phyloP scores from a whole-genome alignment of 1,140 invertebrate genomes.

The Aphelinus atriplicis region DNA sequence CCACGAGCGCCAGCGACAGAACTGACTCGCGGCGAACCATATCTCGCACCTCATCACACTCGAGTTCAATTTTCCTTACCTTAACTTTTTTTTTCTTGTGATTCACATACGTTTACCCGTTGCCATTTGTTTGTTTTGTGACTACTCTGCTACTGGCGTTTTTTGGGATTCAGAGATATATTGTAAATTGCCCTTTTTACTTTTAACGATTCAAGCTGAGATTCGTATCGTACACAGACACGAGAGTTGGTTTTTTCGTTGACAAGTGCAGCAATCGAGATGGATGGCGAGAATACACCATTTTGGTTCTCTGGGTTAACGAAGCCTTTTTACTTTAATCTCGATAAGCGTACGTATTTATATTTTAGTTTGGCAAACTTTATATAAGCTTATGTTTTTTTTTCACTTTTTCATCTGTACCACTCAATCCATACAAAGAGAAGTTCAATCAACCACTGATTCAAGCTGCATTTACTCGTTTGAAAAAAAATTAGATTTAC shows the following conservation, averaged over 20 bases:
- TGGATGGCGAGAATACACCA: conserved; percentile 26
- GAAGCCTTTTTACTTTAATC: conserved; percentile 36
- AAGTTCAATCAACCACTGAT: conserved; percentile 7
- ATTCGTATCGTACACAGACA: neutral
- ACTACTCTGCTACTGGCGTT: too few relatives aligned
- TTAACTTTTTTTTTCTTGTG: neutral
- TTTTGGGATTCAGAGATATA: too few relatives aligned
- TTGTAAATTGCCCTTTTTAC: too few relatives aligned
- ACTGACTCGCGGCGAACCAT: too few relatives aligned
- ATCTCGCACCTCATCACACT: too few relatives aligned
- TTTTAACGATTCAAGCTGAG: too few relatives aligned
- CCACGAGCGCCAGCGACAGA: neutral
- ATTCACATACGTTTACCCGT: neutral
- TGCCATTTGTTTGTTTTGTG: neutral
- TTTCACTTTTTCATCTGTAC: neutral
- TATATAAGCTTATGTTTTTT: neutral
- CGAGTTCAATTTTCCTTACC: too few relatives aligned
- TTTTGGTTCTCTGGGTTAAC: conserved; percentile 37
- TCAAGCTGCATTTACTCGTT: neutral
- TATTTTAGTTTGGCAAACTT: neutral
- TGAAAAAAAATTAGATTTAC: too few relatives aligned
- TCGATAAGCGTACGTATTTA: conserved; percentile 37
- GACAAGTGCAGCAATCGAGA: conserved; percentile 19
- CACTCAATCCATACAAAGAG: neutral
- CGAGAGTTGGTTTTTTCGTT: conserved; percentile 13